A percentile compares a stretch with the other conserved stretches of the same genome.
phyloP scores from a whole-genome alignment of 1,140 invertebrate species.

The Aphidius ervi region DNA sequence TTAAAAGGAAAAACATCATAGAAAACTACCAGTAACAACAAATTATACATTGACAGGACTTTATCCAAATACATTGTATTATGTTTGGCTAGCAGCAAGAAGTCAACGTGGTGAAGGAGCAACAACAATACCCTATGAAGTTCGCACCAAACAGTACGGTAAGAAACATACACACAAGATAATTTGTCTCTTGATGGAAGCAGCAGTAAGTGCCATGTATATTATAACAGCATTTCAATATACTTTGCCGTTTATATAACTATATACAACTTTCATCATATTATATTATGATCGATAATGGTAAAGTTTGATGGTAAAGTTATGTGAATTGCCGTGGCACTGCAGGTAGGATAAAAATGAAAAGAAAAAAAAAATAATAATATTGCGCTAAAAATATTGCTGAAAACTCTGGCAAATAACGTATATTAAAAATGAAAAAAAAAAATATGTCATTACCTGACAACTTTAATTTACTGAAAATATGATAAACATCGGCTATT shows the following conservation, averaged over 20 bases:
- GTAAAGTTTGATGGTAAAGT: conserved; percentile 11
- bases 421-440: conserved; percentile 35
- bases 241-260: neutral
- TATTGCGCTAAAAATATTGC: conserved; percentile 21
- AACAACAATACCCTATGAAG: conserved; percentile 87
- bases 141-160: conserved; percentile 95
- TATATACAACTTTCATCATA: too few species aligned
- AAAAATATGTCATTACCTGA: too few species aligned
- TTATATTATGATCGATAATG: too few species aligned
- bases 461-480: too few species aligned
- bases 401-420: conserved; percentile 49
- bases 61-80: conserved; percentile 93
- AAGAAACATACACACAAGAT: conserved; percentile 56
- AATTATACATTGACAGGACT: conserved; percentile 81
- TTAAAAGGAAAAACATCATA: conserved; percentile 59
- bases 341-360: conserved; percentile 49
- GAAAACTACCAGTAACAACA: conserved; percentile 75
- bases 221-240: conserved; percentile 1
- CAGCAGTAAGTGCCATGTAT: too few species aligned
- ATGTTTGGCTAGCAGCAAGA: conserved; percentile 90
- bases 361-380: conserved; percentile 32
- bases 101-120: conserved; percentile 90
- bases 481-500: too few species aligned
- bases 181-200: too few species aligned
- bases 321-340: conserved; percentile 33